A percentile compares a stretch with the other conserved stretches of the same genome.
phyloP scores from a whole-genome alignment of 2,888 invertebrate genomes.

The Polymixis flavicincta region DNA sequence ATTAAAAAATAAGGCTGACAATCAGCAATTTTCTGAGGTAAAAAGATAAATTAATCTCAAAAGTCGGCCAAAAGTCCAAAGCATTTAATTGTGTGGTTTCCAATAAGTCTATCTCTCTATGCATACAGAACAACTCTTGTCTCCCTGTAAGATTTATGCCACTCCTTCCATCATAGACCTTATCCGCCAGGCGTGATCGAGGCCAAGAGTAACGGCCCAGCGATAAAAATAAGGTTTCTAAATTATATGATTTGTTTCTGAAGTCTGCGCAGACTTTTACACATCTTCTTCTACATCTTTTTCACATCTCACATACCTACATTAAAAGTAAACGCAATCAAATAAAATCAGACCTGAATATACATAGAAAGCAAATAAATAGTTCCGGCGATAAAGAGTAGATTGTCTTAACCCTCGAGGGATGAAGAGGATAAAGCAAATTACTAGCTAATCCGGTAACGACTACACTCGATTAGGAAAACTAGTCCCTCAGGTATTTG shows the following conservation, averaged over 20 bases:
- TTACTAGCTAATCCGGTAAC: conserved; percentile 23
- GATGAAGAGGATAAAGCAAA: conserved; percentile 20
- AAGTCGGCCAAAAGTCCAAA: too few relatives aligned
- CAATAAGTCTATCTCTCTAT: background rate
- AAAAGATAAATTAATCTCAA: background rate
- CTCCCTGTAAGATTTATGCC: too few relatives aligned
- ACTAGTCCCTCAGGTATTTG: conserved; percentile 40
- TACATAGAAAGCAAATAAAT: conserved; percentile 7
- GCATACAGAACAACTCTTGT: too few relatives aligned
- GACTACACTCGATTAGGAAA: conserved; percentile 37
- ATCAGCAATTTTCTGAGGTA: background rate
- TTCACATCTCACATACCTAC: background rate
- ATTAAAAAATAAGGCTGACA: background rate
- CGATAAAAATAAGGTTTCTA: background rate
- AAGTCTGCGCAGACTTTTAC: background rate
- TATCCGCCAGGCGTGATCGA: background rate
- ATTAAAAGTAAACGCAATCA: background rate
- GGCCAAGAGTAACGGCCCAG: background rate
- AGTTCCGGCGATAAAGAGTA: conserved; percentile 27
- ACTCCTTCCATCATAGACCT: background rate
- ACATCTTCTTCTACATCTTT: too few relatives aligned
- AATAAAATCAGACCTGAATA: background rate
- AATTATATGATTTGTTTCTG: background rate
- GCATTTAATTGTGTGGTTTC: too few relatives aligned
- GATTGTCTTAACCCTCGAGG: conserved; percentile 37